Evolutionary conservation across 2,113 vertebrate genomes (phyloP).

Genomic region (Pelodiscus sinensis): DNA sequence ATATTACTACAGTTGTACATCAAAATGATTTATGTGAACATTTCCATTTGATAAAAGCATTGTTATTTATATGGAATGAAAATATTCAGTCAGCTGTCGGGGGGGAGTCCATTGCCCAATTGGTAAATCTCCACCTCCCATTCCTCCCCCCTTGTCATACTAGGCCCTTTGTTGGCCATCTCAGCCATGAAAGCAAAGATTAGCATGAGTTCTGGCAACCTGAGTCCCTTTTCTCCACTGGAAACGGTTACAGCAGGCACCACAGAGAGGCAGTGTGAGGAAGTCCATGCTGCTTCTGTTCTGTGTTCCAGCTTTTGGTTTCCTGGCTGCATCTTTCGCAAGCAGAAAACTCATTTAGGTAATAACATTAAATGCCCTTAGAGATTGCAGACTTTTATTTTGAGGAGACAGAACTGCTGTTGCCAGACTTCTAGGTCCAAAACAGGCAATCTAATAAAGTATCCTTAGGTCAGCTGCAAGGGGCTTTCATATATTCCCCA

Average conservation of each 20-base stretch:
- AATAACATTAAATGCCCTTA: neutral
- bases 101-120: neutral
- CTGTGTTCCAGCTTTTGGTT: neutral
- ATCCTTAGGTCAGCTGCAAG: neutral
- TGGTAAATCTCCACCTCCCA: neutral
- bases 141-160: neutral
- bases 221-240: neutral
- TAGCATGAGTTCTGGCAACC: neutral
- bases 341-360: neutral
- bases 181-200: neutral
- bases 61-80: neutral
- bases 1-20: neutral
- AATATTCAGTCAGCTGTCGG: neutral
- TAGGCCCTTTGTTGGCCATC: neutral
- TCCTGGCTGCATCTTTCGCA: neutral
- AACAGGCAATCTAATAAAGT: neutral
- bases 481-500: neutral
- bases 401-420: neutral
- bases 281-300: neutral
- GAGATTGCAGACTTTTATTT: neutral
- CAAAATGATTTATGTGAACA: neutral
- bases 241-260: neutral
- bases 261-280: neutral
- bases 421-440: neutral
- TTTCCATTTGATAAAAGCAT: neutral